Evolutionary conservation across 2,113 vertebrate genomes (phyloP), one percentile per base, ranked within the genome.

Genomic region (Alces alces): DNA sequence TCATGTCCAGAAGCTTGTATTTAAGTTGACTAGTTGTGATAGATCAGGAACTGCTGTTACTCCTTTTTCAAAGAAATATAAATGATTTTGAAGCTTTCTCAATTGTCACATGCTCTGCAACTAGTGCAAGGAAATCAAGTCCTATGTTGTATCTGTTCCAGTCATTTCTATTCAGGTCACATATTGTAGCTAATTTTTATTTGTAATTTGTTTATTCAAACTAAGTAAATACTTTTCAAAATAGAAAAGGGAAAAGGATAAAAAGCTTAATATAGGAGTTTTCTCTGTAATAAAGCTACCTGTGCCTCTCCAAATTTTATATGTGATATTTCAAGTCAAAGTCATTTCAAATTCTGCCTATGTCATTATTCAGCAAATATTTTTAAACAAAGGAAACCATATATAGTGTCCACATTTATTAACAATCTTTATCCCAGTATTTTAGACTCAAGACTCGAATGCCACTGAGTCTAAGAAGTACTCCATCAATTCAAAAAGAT

Each of bases 181-280:
- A 98, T 98, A 98, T 97, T 98, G 98, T 98, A 99, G 98, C 98
- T 99, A 98, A 98, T 99, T 99, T 99, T 99, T 99, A 98, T 99
- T 98, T 98, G 98, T 98, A 98, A 99, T 99, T 99, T 99, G 99
- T 99, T 99, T 99, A 99, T 99, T 99, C 98, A 98, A 98, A 98
- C 93, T 97, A 98, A 99, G 98, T 98, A 99, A 99, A 99, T 98
- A 98, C 97, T 99, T 99, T 98, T 98, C 98, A 98, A 99, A 99
- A 98, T 87, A 98, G 97, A 93, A 80, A 80, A 80, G 10, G 28
- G 21, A 36, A 39, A 57, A 64, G 7, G 3, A 6, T 43, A 43
- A 94, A 76, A 90, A 58, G 13, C 27, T n/a, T 87, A 61, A 17
- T 64, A 57, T 4, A 28, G 16, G 52, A 27, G 39, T 86, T 88